A percentile compares a stretch with the other conserved stretches of the same genome.
Conservation (phyloP, 2,888 invertebrate genomes). For the Mystacides longicornis region DNA sequence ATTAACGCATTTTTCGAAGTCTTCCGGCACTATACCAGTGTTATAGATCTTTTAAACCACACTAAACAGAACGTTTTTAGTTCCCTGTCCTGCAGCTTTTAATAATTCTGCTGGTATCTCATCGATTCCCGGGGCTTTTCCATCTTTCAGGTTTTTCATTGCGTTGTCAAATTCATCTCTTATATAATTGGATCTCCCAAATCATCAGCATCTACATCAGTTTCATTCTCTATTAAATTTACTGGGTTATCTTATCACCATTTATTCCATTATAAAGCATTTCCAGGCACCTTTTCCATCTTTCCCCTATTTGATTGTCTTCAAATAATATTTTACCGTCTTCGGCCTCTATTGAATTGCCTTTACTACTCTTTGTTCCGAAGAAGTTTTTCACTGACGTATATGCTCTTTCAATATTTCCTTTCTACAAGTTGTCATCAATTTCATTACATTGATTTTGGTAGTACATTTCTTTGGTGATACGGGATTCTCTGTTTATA, state of each 20-base stretch:
- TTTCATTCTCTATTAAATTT: not conserved
- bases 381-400: not conserved
- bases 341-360: not conserved
- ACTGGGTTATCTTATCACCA: not conserved
- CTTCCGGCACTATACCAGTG: not conserved
- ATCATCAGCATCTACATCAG: not conserved
- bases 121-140: too few species aligned
- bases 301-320: not conserved
- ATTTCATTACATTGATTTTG: not conserved
- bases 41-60: not conserved
- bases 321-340: not conserved
- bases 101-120: not conserved
- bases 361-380: not conserved
- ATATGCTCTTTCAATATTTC: not conserved
- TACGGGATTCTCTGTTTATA: slow-evolving; percentile 4
- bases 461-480: not conserved
- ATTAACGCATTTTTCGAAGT: not conserved
- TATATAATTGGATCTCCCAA: too few species aligned
- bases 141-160: not conserved
- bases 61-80: not conserved
- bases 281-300: not conserved
- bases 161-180: not conserved
- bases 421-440: not conserved
- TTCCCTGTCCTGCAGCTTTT: not conserved
- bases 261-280: not conserved